Base-by-base conservation (phyloP, 2,113 vertebrate genomes). In the Vidua macroura region DNA sequence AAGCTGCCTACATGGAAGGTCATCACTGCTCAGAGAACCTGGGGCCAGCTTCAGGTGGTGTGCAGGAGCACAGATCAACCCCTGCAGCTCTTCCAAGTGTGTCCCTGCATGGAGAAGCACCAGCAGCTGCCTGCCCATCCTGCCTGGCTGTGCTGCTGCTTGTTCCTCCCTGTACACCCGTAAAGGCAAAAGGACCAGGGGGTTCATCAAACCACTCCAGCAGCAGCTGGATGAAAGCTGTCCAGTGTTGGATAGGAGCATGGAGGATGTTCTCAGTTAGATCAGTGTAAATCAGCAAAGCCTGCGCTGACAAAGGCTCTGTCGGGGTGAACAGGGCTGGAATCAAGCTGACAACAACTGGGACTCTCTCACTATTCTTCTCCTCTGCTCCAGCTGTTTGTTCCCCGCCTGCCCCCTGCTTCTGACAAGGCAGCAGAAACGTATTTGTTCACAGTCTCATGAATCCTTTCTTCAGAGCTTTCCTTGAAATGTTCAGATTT, bases 331-430 rank as follows among this genome's bases (percentile, higher is more conserved):
- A 60, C 49, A 37, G 53, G 73, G 74, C 86, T 93, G 84, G 74
- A 84, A 95, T 86, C 46, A 66, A 92, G 74, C 80, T 91, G 81
- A 63, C 77, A 88, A 84, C 86, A 82, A 79, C 69, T 76, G 82
- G 77, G 81, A 25, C 31, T 82, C 56, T 53, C 5, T 43, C 0
- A 1, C 46, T 60, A 12, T 44, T 70, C 84, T 82, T 72, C 78
- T 94, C 66, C 62, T 79, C 48, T 0, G 1, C 84, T 91, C 77
- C 80, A 53, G 74, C 49, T 89, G 73, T 84, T 92, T 91, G 60
- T 51, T 86, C 56, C 68, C 39, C 2, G 13, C 74, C 53, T 44
- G 86, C 69, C 94, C 52, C 56, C 70, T 82, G 81, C 35, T 56
- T 70, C n/a, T 76, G 90, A 75, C 83, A 35, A 14, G 37, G 79